Conservation (phyloP, 2,113 vertebrate genomes). For the Ameiurus melas region DNA sequence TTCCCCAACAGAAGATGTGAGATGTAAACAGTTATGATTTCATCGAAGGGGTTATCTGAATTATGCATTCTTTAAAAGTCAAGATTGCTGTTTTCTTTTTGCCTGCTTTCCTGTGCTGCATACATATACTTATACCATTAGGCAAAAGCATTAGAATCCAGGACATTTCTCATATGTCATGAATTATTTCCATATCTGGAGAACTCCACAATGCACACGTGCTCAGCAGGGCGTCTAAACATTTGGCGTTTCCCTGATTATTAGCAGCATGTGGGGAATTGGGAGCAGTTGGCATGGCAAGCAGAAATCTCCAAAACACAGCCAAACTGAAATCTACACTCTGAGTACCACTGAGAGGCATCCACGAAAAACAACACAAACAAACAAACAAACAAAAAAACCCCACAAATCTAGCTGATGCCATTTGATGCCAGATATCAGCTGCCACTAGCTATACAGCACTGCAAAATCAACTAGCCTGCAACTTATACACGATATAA, state of each 20-base stretch:
- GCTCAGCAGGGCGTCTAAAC: not conserved
- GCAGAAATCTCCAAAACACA: not conserved
- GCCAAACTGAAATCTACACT: not conserved
- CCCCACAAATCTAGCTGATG: not conserved
- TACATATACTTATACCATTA: not conserved
- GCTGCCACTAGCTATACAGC: not conserved
- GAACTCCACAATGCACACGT: not conserved
- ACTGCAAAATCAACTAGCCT: not conserved
- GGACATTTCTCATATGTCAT: not conserved
- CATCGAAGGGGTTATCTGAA: not conserved
- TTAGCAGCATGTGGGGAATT: not conserved
- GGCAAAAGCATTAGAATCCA: not conserved
- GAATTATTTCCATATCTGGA: not conserved
- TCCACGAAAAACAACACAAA: not conserved
- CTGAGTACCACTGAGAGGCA: not conserved
- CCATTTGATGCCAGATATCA: not conserved
- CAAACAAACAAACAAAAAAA: not conserved
- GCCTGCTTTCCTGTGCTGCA: not conserved
- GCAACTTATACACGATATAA: not conserved
- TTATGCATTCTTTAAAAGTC: not conserved
- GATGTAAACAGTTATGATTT: not conserved
- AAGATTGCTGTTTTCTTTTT: not conserved
- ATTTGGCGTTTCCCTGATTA: not conserved
- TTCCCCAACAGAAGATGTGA: not conserved
- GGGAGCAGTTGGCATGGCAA: not conserved